These are phyloP conservation scores for Nyctibius bracteatus DNA, from an alignment of 2,113 vertebrate genomes.

Conservation along the genomic window DNA sequence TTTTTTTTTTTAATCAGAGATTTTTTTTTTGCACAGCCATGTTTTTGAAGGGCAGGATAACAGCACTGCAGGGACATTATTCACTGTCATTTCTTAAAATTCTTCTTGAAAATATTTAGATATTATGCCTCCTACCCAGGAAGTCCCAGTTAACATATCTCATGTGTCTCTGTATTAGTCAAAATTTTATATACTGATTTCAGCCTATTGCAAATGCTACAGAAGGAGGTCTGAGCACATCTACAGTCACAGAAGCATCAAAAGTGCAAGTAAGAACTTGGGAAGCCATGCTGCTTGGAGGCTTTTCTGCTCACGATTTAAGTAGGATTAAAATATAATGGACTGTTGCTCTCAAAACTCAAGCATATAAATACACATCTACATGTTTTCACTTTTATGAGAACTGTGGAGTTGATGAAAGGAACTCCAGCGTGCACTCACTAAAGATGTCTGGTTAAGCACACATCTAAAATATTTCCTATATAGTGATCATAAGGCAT, in stretches of 20 bases:
- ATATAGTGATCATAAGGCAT: neutral
- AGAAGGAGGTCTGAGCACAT: neutral
- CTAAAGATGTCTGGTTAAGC: neutral
- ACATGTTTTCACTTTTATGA: neutral
- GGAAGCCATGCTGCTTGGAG: neutral
- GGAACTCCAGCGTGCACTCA: neutral
- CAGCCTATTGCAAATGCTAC: neutral
- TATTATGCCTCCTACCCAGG: neutral
- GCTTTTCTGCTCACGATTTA: neutral
- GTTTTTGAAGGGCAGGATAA: neutral
- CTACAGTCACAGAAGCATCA: neutral
- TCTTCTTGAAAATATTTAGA: neutral
- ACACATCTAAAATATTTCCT: neutral
- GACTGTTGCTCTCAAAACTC: neutral
- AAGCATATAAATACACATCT: neutral
- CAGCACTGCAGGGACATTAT: neutral
- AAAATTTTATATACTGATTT: neutral
- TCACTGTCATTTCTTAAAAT: neutral
- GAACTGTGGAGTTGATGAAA: neutral
- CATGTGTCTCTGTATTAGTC: neutral
- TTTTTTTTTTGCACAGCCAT: neutral
- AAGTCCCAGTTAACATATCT: neutral
- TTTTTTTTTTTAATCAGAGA: neutral
- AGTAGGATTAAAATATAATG: neutral
- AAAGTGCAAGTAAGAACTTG: neutral